Conservation (phyloP, 2,797 vertebrate species). For the Sciaenops ocellatus region DNA sequence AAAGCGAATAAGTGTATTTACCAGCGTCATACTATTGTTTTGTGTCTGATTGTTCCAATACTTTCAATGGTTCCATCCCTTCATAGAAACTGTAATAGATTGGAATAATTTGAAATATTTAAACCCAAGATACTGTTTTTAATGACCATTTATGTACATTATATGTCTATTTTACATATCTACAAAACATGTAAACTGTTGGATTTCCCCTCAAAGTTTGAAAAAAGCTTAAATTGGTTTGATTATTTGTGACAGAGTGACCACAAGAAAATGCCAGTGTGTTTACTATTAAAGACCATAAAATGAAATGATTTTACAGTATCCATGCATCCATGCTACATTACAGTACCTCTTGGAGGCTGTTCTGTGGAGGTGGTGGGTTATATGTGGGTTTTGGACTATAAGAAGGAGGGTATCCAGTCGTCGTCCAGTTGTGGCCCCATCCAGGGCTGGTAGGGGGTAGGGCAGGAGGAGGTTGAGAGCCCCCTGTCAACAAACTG, state of each 20-base stretch:
- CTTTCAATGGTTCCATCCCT: not conserved
- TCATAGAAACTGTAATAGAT: not conserved
- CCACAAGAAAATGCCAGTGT: not conserved
- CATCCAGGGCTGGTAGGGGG: not conserved
- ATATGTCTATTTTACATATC: not conserved
- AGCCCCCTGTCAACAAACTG: constrained; percentile 67
- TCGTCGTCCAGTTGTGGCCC: constrained; percentile 17
- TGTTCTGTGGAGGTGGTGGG: constrained; percentile 32
- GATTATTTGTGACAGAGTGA: not conserved
- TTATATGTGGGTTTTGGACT: not conserved
- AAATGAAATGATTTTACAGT: not conserved
- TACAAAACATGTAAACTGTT: too few species aligned
- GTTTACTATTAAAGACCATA: not conserved
- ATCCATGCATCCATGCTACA: not conserved
- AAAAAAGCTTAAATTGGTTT: not conserved
- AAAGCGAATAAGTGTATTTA: not conserved
- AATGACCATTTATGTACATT: too few species aligned
- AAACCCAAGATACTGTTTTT: not conserved
- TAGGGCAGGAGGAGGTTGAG: constrained; percentile 14
- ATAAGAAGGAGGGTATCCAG: constrained; percentile 14
- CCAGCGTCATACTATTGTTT: not conserved
- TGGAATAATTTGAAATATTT: not conserved
- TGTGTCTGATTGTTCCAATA: not conserved
- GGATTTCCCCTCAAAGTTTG: not conserved
- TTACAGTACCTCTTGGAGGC: constrained; percentile 68